A percentile compares a stretch with the other conserved stretches of the same genome.
phyloP scores from a whole-genome alignment of 2,113 vertebrate genomes.

The Ascaphus truei region DNA sequence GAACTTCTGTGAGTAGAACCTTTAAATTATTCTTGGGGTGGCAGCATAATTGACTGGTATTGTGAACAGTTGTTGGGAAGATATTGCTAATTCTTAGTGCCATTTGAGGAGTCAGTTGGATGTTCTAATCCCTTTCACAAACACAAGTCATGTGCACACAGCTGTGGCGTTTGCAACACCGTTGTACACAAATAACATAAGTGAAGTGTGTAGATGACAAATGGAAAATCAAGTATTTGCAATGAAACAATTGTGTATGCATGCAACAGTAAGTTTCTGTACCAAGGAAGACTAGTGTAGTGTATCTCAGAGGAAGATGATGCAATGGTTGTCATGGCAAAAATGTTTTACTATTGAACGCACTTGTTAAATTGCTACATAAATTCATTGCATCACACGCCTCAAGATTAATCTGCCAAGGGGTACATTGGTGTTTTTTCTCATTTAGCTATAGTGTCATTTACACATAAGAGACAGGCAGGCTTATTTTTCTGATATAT shows the following conservation, averaged over 20 bases:
- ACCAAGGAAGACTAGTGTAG: background rate
- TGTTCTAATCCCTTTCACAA: too few relatives aligned
- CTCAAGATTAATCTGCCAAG: background rate
- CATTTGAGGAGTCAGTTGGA: too few relatives aligned
- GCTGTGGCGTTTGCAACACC: too few relatives aligned
- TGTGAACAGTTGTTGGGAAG: too few relatives aligned
- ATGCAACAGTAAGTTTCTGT: too few relatives aligned
- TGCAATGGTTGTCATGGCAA: background rate
- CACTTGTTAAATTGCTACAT: background rate
- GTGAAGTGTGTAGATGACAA: background rate
- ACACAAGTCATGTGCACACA: too few relatives aligned
- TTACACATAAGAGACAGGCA: background rate
- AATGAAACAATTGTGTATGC: too few relatives aligned
- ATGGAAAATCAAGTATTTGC: conserved; percentile 7
- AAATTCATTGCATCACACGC: background rate
- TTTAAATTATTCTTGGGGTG: too few relatives aligned
- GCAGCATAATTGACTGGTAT: too few relatives aligned
- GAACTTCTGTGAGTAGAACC: too few relatives aligned
- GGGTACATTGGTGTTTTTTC: background rate
- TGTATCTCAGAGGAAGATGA: background rate
- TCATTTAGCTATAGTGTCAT: background rate
- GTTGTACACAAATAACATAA: too few relatives aligned
- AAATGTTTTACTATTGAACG: conserved; percentile 17
- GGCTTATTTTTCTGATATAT: background rate
- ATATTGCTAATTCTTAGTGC: too few relatives aligned